phyloP scores from a whole-genome alignment of 2,888 invertebrate species.

The Trachelus stipa region DNA sequence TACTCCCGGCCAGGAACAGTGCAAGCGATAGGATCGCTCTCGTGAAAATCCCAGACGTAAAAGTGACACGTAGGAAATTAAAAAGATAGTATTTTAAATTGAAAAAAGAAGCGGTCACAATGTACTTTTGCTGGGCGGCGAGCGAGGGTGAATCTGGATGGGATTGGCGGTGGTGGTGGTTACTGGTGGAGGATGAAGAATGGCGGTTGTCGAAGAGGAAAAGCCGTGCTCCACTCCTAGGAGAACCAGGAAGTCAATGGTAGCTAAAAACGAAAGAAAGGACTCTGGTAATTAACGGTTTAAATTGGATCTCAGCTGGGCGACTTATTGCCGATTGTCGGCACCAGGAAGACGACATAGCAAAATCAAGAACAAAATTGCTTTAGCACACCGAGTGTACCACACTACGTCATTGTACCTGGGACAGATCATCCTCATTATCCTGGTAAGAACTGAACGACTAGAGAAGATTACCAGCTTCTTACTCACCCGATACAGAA shows the following conservation, averaged over 20 bases:
- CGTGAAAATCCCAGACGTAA: constrained; percentile 57
- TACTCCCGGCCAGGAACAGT: constrained; percentile 52
- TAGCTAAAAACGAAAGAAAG: background rate
- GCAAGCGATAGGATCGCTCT: constrained; percentile 51
- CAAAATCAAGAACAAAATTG: constrained; percentile 54
- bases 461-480: no score
- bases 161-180: constrained; percentile 23
- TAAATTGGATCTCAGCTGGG: constrained; percentile 54
- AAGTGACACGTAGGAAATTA: constrained; percentile 64
- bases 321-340: constrained; percentile 51
- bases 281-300: constrained; percentile 55
- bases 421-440: no score
- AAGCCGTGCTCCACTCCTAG: background rate
- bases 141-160: constrained; percentile 27
- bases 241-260: background rate
- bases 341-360: constrained; percentile 44
- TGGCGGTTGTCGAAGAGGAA: constrained; percentile 6
- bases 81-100: constrained; percentile 63
- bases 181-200: constrained; percentile 18
- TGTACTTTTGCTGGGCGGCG: constrained; percentile 6
- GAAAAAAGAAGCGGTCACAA: constrained; percentile 50
- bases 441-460: no score
- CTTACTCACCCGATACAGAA: no score
- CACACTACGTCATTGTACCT: no score
- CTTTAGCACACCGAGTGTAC: constrained; percentile 33